Conservation (phyloP, 1,140 invertebrate species). For the Oscheius sp. region DNA sequence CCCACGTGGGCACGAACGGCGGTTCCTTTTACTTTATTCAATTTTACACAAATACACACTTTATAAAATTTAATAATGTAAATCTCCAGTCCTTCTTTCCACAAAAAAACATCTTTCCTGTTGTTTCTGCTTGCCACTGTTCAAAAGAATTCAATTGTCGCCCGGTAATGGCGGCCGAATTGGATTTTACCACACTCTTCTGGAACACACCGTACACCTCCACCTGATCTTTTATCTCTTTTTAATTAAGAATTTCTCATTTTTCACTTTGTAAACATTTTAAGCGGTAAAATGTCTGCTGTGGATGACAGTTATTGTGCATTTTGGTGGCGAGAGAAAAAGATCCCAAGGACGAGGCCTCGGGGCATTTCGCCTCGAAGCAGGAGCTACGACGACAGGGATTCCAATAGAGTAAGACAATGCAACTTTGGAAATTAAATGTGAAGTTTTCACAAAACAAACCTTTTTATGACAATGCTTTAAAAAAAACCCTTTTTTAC, state of each 20-base stretch:
- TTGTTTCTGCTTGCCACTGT: too few species aligned
- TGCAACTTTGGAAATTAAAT: too few species aligned
- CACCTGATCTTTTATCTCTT: neutral
- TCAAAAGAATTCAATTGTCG: neutral
- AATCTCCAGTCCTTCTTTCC: too few species aligned
- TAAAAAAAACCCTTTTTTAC: too few species aligned
- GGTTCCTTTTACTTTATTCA: too few species aligned
- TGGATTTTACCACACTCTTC: neutral
- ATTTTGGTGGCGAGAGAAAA: slow-evolving; percentile 41
- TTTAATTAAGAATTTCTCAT: neutral
- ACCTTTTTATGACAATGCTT: too few species aligned
- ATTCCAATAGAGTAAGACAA: slow-evolving; percentile 18
- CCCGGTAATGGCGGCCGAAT: neutral
- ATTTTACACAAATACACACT: too few species aligned
- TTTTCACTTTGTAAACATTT: neutral
- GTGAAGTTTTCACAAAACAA: too few species aligned
- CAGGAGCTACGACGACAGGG: slow-evolving; percentile 17
- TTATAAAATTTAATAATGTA: too few species aligned
- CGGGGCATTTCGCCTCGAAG: slow-evolving; percentile 4
- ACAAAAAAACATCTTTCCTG: too few species aligned
- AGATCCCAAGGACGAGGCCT: slow-evolving; percentile 6
- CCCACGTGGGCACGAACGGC: too few species aligned
- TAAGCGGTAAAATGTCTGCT: neutral
- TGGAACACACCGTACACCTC: too few species aligned
- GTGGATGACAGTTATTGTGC: slow-evolving; percentile 1